Base-by-base conservation (phyloP, 1,140 invertebrate species). In the Druon quercuslanigerum region DNA sequence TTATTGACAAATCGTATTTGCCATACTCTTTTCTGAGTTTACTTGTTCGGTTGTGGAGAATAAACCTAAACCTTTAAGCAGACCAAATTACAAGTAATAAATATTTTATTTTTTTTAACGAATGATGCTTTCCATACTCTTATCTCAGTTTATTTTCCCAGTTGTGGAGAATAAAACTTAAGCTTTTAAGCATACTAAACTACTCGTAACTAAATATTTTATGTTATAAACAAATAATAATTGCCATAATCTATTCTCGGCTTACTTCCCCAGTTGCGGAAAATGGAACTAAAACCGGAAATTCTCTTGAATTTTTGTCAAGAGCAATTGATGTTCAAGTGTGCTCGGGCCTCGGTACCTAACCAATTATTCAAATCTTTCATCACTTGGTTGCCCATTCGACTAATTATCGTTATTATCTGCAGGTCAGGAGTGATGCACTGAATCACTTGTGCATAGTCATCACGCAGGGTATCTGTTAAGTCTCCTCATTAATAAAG, bases 351-450 rank as follows among this genome's bases (percentile, higher is more conserved):
- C 77, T n/a, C 6, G 19, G 73, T 77, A 73, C 72, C 79, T 79
- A 75, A 77, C 60, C 73, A 76, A 84, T 83, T 82, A 81, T 82
- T 78, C 77, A 74, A 78, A 84, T 84, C 79, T 78, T 83, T 81
- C 76, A 81, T 81, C 81, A 79, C 74, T 74, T 80, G 72, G 78
- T 50, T 73, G 57, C 66, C 57, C 25, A 46, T 52, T 70, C 56
- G 56, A 75, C 75, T 82, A 85, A 85, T 83, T 82, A 84, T 85
- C 82, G 81, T 79, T 83, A 82, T 83, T 82, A 82, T 78, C 13
- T 50, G 40, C 51, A 82, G 78, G 73, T 80, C 73, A 72, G 46
- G n/a, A 57, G 20, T 60, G 76, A 80, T 76, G 71, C 5, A 77
- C 51, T 71, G 74, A 70, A 80, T 78, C 75, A 71, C 60, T 74